These are phyloP conservation scores for Jaculus jaculus DNA, from an alignment of 2,113 vertebrate species.

Conservation along the genomic window DNA sequence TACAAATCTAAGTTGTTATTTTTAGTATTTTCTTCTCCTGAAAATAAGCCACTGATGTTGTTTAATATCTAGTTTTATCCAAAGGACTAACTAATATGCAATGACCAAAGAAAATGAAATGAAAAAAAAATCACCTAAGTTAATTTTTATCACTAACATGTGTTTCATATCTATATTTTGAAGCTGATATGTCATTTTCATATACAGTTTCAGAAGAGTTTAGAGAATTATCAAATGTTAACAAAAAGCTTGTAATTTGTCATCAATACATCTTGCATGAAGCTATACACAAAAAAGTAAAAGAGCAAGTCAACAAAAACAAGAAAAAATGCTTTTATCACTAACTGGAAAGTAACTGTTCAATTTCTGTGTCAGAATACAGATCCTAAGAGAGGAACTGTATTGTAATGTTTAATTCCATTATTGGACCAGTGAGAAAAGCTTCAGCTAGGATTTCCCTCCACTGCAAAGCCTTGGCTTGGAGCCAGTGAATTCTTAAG, in stretches of 20 bases:
- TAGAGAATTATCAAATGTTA: neutral
- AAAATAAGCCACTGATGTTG: neutral
- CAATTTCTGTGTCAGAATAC: neutral
- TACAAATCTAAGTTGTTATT: neutral
- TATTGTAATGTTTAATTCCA: neutral
- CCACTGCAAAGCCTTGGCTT: neutral
- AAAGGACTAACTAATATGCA: neutral
- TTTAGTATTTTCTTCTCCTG: neutral
- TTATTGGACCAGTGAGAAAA: conserved; percentile 20
- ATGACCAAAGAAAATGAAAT: neutral
- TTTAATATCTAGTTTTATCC: neutral
- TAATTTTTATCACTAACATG: neutral
- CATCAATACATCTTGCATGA: neutral
- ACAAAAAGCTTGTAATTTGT: neutral
- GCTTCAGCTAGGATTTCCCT: neutral
- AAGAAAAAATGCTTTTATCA: neutral
- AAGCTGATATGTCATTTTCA: conserved; percentile 32
- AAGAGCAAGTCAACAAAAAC: conserved; percentile 26
- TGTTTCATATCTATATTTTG: conserved; percentile 19
- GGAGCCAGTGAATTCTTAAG: neutral
- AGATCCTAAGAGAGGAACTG: neutral
- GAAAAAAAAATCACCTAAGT: neutral
- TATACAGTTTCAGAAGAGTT: conserved; percentile 1
- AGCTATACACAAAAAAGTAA: neutral
- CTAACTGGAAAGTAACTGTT: conserved; percentile 44